Base-by-base conservation (phyloP, 64 coral and sea anemone genomes). In the Hydrozoanthus tunicans region DNA sequence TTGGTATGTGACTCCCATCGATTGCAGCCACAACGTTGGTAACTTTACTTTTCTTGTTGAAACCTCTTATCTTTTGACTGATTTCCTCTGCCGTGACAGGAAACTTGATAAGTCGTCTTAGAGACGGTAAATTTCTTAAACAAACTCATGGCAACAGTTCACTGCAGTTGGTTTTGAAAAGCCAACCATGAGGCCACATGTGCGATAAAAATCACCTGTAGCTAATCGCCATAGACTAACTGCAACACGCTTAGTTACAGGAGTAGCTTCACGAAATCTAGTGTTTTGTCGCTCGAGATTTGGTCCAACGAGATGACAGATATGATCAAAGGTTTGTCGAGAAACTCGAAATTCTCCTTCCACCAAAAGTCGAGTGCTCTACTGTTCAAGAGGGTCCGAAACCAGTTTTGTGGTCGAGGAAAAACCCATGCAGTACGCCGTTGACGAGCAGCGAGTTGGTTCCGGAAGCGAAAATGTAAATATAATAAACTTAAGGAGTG, bases 321-420 rank as follows among this genome's bases (percentile, higher is more conserved):
- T 90, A 57, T 58, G 79, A 24, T 90, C 89, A 64, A 90, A 80
- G 32, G 89, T 90, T 79, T 59, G 73, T 32, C 73, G 86, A 90
- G 64, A 66, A 66, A 20, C 20, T 20, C 20, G 20, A 20, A 20
- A 20, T 20, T 20, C 20, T 20, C 20, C 20, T 20, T 20, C 20
- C 20, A 20, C 20, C 20, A 20, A 20, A 20, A 20, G 64, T 66
- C 64, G 64, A 66, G 64, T 66, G 64, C 64, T 7, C 64, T 66
- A 15, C 17, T 66, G 64, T 66, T 66, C 17, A 66, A 66, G 64
- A 66, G 64, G 64, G 64, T 66, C 64, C 17, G 91, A 64, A 78
- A 57, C 82, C 74, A 74, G 83, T 84, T 73, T 76, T 93, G 65
- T 55, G 53, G 91, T 70, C 72, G 32, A 77, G 82, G 91, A 66